phyloP scores from a whole-genome alignment of 2,888 invertebrate species.

The Diarsia rubi region DNA sequence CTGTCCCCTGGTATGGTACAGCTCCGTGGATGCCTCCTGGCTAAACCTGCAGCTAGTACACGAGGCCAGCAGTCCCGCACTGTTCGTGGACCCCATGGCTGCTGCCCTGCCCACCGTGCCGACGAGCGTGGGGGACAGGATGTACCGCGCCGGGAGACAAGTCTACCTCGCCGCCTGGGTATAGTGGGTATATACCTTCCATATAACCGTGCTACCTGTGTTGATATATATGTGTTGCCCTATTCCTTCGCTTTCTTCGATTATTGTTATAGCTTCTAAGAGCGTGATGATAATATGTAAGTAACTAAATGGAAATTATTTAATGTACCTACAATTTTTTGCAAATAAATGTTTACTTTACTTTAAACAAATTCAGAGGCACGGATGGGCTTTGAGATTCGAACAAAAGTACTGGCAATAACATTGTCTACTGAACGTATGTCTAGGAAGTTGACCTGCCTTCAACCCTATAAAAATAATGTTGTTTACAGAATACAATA shows the following conservation, averaged over 20 bases:
- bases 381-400: not conserved
- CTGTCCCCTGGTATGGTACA: constrained; percentile 81
- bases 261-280: too few species aligned
- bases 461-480: not conserved
- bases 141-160: constrained; percentile 71
- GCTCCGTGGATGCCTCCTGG: constrained; percentile 74
- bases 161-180: constrained; percentile 71
- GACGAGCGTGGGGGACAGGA: constrained; percentile 67
- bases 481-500: too few species aligned
- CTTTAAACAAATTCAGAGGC: not conserved
- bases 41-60: constrained; percentile 74
- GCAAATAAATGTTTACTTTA: too few species aligned
- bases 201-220: not conserved
- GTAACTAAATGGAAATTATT: too few species aligned
- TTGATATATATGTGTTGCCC: not conserved
- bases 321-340: too few species aligned
- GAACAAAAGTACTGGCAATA: not conserved
- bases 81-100: constrained; percentile 67
- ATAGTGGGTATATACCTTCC: constrained; percentile 70
- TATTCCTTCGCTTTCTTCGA: not conserved
- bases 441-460: not conserved
- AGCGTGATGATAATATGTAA: too few species aligned
- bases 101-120: constrained; percentile 54
- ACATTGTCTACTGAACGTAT: not conserved
- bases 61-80: constrained; percentile 72